Evolutionary conservation across 2,888 invertebrate species (phyloP).

Genomic region (Pristionchus maxplancki): DNA sequence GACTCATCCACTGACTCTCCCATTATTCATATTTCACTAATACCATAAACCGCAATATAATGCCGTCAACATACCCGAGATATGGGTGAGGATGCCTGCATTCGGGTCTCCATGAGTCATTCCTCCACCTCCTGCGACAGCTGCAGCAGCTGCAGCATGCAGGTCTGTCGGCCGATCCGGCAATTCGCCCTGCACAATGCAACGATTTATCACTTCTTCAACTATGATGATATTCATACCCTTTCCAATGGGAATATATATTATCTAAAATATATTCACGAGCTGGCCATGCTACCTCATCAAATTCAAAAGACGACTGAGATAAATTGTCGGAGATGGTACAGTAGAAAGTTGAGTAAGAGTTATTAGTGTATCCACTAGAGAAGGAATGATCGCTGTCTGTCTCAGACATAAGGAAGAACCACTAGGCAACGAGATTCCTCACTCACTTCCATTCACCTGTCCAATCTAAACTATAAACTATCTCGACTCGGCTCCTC

Average conservation of each 20-base stretch:
- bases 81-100: constrained; percentile 3
- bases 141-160: constrained; percentile 2
- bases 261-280: not conserved
- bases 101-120: not conserved
- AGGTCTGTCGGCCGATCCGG: constrained; percentile 35
- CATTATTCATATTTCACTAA: not conserved
- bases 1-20: not conserved
- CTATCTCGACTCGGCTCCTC: not conserved
- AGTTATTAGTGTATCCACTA: not conserved
- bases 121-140: constrained; percentile 13
- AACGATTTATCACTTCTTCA: no score
- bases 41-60: not conserved
- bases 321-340: not conserved
- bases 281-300: not conserved
- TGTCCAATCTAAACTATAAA: constrained; percentile 18
- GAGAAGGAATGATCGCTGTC: not conserved
- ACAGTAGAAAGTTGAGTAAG: not conserved
- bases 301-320: not conserved
- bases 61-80: not conserved
- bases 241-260: not conserved
- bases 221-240: not conserved
- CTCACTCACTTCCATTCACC: not conserved
- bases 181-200: not conserved
- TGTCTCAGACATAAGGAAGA: not conserved
- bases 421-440: not conserved